Base-by-base conservation (phyloP, 2,113 vertebrate genomes). In the Condylura cristata region DNA sequence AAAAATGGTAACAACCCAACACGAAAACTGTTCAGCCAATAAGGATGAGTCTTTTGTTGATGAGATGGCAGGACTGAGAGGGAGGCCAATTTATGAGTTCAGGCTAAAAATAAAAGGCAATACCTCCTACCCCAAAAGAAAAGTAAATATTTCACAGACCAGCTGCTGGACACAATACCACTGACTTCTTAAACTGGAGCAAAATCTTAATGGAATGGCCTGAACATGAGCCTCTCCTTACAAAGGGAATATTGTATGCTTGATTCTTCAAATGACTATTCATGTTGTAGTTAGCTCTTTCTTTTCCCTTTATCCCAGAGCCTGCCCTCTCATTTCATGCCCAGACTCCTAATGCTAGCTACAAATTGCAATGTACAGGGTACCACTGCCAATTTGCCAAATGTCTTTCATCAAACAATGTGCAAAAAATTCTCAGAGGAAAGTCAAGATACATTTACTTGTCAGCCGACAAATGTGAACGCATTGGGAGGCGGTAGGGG, bases 301-400 rank as follows among this genome's bases (percentile, higher is more conserved):
- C 89, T 95, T 96, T 76, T 83, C 89, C 94, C 88, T 95, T 97
- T 97, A 97, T 97, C 97, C 96, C 93, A 70, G 84, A 98, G 96
- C 92, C 97, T 98, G 98, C 97, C 98, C 97, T 98, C 95, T 97
- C 97, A 96, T 98, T 98, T 98, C 98, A 98, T 98, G 97, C 98
- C 98, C 91, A 44, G 97, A 96, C 97, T 98, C 98, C 96, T 98
- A 98, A 98, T 97, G 98, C 95, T 4, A 89, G 97, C 96, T 98
- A 99, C 98, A 99, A 98, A 99, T 98, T 99, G 98, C 98, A 98
- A 96, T 1, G 96, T 98, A 99, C 98, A 98, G 98, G 97, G 98
- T 97, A 98, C 98, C 97, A 98, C 97, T 98, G 98, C 99, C 99
- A 99, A 99, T 99, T 99, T 99, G 97, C 99, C 99, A 99, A 99